Conservation (phyloP, 2,797 vertebrate genomes). For the Trachops cirrhosus region DNA sequence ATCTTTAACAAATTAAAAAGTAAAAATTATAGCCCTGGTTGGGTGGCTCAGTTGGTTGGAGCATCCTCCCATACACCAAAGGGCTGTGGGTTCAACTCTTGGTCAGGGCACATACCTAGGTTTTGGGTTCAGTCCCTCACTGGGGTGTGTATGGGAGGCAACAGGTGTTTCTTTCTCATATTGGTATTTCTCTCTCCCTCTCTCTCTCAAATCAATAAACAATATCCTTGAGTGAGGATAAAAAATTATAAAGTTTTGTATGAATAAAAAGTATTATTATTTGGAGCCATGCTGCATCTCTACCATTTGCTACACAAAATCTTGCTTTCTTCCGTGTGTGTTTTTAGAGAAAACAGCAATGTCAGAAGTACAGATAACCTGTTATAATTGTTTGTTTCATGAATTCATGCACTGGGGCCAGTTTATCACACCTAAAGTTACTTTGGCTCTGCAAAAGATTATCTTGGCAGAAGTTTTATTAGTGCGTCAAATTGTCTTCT, state of each 20-base stretch:
- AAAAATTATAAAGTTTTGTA: conserved; percentile 11
- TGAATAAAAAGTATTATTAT: conserved; percentile 35
- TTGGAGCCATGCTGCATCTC: background rate
- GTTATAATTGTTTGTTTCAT: conserved; percentile 50
- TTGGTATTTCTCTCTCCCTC: background rate
- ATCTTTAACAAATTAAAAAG: too few relatives aligned
- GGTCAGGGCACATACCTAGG: too few relatives aligned
- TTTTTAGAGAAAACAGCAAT: conserved; percentile 55
- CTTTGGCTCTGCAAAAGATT: conserved; percentile 63
- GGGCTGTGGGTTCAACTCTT: too few relatives aligned
- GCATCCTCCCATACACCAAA: too few relatives aligned
- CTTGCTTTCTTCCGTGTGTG: background rate
- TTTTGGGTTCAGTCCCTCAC: too few relatives aligned
- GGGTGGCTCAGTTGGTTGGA: too few relatives aligned
- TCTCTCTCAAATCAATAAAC: background rate
- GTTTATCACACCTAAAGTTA: conserved; percentile 66
- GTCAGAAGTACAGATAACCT: conserved; percentile 43
- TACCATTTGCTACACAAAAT: background rate
- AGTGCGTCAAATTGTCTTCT: conserved; percentile 70
- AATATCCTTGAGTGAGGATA: background rate
- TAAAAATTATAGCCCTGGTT: too few relatives aligned
- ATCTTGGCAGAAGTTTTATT: conserved; percentile 72
- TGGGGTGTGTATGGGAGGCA: too few relatives aligned
- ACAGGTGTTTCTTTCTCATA: too few relatives aligned
- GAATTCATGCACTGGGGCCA: conserved; percentile 22